Evolutionary conservation across 1,140 invertebrate species (phyloP).

Genomic region (Caenorhabditis tropicalis): DNA sequence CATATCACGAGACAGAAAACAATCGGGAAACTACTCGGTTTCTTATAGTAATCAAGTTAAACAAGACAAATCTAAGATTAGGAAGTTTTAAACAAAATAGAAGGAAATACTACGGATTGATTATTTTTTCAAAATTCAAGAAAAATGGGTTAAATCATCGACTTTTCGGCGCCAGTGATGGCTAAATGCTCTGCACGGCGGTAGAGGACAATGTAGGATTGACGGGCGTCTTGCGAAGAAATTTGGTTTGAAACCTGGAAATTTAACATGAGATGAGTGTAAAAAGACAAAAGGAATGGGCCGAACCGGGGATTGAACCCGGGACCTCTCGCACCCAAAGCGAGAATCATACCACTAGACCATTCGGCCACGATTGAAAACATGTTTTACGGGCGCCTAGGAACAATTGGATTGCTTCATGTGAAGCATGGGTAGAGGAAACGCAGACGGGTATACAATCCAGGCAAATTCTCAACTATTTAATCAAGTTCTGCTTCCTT

Average conservation of each 20-base stretch:
- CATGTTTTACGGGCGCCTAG: background rate
- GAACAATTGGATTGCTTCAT: no score
- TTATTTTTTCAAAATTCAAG: no score
- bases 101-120: no score
- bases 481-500: no score
- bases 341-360: slow-evolving; percentile 71
- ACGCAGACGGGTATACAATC: no score
- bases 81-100: no score
- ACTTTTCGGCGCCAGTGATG: background rate
- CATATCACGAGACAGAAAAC: no score
- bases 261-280: background rate
- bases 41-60: no score
- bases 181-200: background rate
- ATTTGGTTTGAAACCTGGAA: background rate
- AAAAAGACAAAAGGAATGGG: background rate
- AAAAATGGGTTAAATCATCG: background rate
- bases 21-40: no score
- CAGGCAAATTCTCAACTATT: no score
- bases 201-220: slow-evolving; percentile 19
- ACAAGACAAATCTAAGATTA: background rate
- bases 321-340: slow-evolving; percentile 71
- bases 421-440: no score
- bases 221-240: background rate
- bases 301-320: slow-evolving; percentile 65
- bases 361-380: slow-evolving; percentile 31